Evolutionary conservation across 1,140 invertebrate genomes (phyloP).

Genomic region (Halyomorpha halys): DNA sequence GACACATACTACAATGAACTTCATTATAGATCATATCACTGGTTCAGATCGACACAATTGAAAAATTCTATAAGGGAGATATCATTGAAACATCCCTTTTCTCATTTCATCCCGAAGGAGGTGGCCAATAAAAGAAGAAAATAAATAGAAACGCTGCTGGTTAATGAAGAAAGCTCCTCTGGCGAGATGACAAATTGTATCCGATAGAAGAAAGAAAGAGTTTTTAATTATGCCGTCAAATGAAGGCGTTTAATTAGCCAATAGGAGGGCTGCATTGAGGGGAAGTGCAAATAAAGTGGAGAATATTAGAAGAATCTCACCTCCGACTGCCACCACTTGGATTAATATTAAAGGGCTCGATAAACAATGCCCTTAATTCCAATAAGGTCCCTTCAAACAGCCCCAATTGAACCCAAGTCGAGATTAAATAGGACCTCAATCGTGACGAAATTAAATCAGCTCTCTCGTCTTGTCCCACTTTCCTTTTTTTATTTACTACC

Average conservation of each 20-base stretch:
- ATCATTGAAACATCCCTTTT: background rate
- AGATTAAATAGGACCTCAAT: conserved; percentile 14
- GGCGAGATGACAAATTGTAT: conserved; percentile 15
- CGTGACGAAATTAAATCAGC: conserved; percentile 5
- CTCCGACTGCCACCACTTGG: background rate
- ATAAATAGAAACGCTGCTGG: conserved; percentile 6
- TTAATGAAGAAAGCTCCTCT: conserved; percentile 4
- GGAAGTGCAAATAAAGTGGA: conserved; percentile 4
- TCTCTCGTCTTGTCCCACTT: background rate
- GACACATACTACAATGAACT: too few relatives aligned
- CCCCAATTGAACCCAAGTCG: background rate
- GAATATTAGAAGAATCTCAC: conserved; percentile 12
- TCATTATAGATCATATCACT: too few relatives aligned
- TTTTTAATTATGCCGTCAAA: conserved; percentile 15
- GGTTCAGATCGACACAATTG: too few relatives aligned
- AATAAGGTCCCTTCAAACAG: conserved; percentile 14
- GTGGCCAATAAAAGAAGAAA: conserved; percentile 13
- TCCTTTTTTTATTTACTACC: background rate
- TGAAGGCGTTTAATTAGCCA: conserved; percentile 18
- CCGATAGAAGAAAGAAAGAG: conserved; percentile 11
- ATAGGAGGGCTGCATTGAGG: background rate
- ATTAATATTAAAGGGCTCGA: conserved; percentile 20
- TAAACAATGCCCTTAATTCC: conserved; percentile 21
- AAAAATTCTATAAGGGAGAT: background rate
- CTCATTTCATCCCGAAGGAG: background rate